phyloP scores from a whole-genome alignment of 2,113 vertebrate genomes.

The Chionomys nivalis region DNA sequence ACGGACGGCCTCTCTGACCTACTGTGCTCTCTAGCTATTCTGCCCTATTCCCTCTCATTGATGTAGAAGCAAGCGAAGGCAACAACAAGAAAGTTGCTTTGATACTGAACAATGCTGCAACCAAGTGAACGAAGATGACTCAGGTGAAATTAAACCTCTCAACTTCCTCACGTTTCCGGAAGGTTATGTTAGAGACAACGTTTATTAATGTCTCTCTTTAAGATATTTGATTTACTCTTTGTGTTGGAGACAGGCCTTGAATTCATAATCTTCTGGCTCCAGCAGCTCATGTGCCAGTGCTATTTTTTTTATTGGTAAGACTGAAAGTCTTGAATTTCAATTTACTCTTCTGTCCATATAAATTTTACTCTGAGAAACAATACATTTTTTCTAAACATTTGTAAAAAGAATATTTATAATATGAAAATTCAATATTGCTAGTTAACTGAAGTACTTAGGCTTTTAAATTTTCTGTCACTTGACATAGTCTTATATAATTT shows the following conservation, averaged over 20 bases:
- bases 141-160: not conserved
- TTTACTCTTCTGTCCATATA: too few species aligned
- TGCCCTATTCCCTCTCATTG: not conserved
- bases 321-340: not conserved
- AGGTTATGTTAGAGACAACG: too few species aligned
- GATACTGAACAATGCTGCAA: not conserved
- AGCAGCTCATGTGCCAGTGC: not conserved
- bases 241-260: not conserved
- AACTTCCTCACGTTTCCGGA: not conserved
- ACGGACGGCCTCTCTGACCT: not conserved
- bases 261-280: not conserved
- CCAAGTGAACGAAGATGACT: not conserved
- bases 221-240: not conserved
- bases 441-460: not conserved
- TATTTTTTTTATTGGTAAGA: not conserved
- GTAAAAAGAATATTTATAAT: not conserved
- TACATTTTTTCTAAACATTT: not conserved
- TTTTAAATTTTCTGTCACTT: not conserved
- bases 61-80: not conserved
- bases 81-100: not conserved
- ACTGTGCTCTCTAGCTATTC: not conserved
- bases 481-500: not conserved
- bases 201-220: not conserved
- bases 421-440: not conserved
- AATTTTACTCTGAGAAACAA: not conserved